Evolutionary conservation across 1,140 invertebrate genomes (phyloP).

Genomic region (Frieseomelitta varia): DNA sequence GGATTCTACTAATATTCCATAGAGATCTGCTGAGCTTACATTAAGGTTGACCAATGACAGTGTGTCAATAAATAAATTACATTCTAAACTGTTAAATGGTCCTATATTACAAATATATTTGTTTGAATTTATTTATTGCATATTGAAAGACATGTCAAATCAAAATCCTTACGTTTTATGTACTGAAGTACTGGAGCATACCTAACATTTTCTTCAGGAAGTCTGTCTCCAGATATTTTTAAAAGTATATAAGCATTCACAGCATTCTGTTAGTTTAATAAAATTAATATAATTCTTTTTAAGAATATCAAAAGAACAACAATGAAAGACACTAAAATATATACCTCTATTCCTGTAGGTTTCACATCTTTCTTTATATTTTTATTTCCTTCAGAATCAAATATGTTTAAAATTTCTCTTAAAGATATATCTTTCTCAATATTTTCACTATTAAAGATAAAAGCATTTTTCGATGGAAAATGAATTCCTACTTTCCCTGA

Average conservation of each 20-base stretch:
- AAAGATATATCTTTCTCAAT: conserved; percentile 82
- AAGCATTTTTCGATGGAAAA: conserved; percentile 83
- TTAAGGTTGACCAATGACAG: conserved; percentile 87
- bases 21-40: conserved; percentile 85
- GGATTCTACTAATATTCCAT: conserved; percentile 88
- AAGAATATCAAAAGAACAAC: conserved; percentile 14
- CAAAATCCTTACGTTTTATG: conserved; percentile 77
- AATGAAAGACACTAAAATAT: conserved; percentile 17
- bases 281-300: conserved; percentile 14
- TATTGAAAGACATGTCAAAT: conserved; percentile 12
- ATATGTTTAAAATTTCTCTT: conserved; percentile 82
- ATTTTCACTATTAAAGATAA: conserved; percentile 83
- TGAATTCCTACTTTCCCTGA: conserved; percentile 86
- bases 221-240: conserved; percentile 77
- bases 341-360: conserved; percentile 77
- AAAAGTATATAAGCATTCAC: conserved; percentile 79
- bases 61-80: conserved; percentile 86
- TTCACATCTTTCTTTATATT: conserved; percentile 80
- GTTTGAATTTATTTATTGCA: conserved; percentile 30
- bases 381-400: conserved; percentile 73
- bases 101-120: conserved; percentile 75
- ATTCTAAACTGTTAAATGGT: conserved; percentile 79
- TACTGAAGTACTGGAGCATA: conserved; percentile 82
- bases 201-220: conserved; percentile 70
- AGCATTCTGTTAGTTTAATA: conserved; percentile 72